These are phyloP conservation scores for Anguilla pacifica DNA, from an alignment of 2,797 vertebrate genomes.

Conservation along the genomic window DNA sequence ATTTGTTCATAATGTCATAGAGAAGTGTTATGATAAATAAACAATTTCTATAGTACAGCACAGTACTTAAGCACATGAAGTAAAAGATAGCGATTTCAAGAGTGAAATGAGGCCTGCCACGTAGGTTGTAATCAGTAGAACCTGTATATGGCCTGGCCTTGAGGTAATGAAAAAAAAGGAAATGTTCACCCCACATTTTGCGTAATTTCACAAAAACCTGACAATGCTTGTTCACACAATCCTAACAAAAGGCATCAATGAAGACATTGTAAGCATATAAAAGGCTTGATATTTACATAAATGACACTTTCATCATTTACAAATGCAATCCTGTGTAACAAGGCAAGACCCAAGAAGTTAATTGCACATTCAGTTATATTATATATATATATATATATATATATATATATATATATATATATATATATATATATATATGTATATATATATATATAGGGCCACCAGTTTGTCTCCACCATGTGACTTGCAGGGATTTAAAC, in stretches of 20 bases:
- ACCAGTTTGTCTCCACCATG: no score
- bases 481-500: no score
- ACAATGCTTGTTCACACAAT: neutral
- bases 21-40: neutral
- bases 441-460: constrained; percentile 25
- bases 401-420: constrained; percentile 57
- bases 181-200: neutral
- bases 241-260: neutral
- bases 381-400: no score
- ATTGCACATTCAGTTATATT: neutral
- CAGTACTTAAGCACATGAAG: neutral
- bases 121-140: neutral
- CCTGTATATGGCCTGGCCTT: neutral
- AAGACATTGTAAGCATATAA: neutral
- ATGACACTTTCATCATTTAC: neutral
- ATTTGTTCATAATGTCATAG: neutral
- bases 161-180: constrained; percentile 11
- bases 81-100: neutral
- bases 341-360: neutral
- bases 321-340: neutral
- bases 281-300: constrained; percentile 12
- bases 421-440: constrained; percentile 49
- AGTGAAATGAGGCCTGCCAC: neutral
- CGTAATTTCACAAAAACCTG: neutral
- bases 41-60: neutral